Conservation (phyloP, 2,113 vertebrate species). For the Ictalurus furcatus region DNA sequence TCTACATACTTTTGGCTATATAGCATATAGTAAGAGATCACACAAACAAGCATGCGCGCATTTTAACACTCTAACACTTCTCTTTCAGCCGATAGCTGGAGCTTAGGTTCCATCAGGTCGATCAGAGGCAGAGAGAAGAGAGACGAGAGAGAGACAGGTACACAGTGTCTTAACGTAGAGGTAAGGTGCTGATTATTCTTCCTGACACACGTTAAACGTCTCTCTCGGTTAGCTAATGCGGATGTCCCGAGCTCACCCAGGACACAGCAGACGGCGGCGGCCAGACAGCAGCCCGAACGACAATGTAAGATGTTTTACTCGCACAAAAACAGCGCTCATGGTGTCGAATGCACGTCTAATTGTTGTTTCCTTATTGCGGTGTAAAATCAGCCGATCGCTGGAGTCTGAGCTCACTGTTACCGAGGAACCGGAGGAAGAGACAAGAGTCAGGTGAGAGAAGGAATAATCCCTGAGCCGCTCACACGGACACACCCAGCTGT, state of each 20-base stretch:
- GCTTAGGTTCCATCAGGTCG: slow-evolving; percentile 59
- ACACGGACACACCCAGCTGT: background rate
- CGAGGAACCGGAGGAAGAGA: slow-evolving; percentile 48
- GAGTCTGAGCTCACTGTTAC: slow-evolving; percentile 56
- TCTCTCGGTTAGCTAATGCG: slow-evolving; percentile 19
- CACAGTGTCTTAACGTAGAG: background rate
- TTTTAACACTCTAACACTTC: background rate
- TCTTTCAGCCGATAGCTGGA: slow-evolving; percentile 53
- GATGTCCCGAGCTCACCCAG: background rate
- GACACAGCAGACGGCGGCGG: slow-evolving; percentile 12
- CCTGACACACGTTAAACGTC: background rate
- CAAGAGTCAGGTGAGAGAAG: slow-evolving; percentile 42
- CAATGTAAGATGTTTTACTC: slow-evolving; percentile 40
- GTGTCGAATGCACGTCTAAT: background rate
- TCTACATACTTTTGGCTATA: background rate
- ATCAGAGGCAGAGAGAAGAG: slow-evolving; percentile 45
- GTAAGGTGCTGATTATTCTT: background rate
- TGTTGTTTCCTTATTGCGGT: background rate
- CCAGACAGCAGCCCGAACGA: slow-evolving; percentile 47
- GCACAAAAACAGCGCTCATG: background rate
- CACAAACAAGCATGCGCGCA: background rate
- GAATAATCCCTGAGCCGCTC: background rate
- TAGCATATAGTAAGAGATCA: background rate
- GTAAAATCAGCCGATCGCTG: slow-evolving; percentile 50
- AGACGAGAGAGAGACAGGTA: slow-evolving; percentile 62